Conservation (phyloP, 1,140 invertebrate genomes). For the Lepeophtheirus salmonis region DNA sequence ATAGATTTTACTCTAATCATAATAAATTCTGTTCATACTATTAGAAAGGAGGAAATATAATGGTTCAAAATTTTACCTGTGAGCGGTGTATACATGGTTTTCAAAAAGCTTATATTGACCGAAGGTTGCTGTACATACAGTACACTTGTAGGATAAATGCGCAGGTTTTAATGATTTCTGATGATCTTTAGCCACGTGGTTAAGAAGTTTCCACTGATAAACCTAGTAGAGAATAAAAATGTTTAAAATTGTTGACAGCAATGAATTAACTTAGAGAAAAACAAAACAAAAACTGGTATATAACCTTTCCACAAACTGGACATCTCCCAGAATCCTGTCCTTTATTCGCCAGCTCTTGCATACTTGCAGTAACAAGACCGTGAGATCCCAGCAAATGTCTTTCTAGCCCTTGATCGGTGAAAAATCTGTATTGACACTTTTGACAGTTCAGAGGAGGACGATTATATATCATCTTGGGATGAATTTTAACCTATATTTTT, state of each 20-base stretch:
- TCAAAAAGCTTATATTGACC: slow-evolving; percentile 88
- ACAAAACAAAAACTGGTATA: slow-evolving; percentile 21
- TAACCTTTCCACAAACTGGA: slow-evolving; percentile 71
- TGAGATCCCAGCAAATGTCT: slow-evolving; percentile 78
- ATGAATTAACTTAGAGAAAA: background rate
- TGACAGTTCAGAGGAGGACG: slow-evolving; percentile 82
- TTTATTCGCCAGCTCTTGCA: slow-evolving; percentile 85
- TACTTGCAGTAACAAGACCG: slow-evolving; percentile 77
- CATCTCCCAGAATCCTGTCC: slow-evolving; percentile 80
- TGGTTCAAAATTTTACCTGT: slow-evolving; percentile 33
- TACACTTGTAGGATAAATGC: slow-evolving; percentile 80
- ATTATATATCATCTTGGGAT: slow-evolving; percentile 88
- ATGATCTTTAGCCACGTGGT: slow-evolving; percentile 73
- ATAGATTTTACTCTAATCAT: too few species aligned
- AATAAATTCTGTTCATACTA: background rate
- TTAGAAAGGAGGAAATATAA: background rate
- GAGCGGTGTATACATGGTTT: slow-evolving; percentile 77
- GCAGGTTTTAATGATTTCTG: slow-evolving; percentile 74
- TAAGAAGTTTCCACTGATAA: slow-evolving; percentile 74
- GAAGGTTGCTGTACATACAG: slow-evolving; percentile 78
- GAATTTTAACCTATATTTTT: slow-evolving; percentile 50
- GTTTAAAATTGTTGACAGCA: background rate
- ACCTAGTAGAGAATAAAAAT: slow-evolving; percentile 37
- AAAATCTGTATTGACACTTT: slow-evolving; percentile 76
- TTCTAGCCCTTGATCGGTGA: slow-evolving; percentile 69